phyloP scores from a whole-genome alignment of 53 echinoderm and acorn worm species.

The Henricia sp. region DNA sequence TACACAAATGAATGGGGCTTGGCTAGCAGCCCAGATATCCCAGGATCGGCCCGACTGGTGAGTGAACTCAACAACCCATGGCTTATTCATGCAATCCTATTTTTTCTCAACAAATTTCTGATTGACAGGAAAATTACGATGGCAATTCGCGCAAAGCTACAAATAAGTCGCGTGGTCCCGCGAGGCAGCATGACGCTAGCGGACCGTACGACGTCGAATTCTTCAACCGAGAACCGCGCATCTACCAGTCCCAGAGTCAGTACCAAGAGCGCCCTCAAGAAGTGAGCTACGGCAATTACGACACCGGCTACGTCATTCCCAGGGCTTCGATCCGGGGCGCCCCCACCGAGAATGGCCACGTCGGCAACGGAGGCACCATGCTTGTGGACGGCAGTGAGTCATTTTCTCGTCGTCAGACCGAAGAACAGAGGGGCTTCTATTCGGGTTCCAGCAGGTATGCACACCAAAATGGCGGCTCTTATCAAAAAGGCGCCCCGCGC shows the following conservation, averaged over 20 bases:
- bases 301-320: constrained; percentile 40
- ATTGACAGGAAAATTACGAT: neutral
- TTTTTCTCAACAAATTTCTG: no score
- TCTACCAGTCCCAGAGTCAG: constrained; percentile 19
- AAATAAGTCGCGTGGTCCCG: neutral
- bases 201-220: constrained; percentile 17
- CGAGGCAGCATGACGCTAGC: neutral
- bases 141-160: neutral
- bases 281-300: constrained; percentile 36
- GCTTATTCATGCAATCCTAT: no score
- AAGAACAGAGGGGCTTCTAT: constrained; percentile 19
- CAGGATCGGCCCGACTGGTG: no score
- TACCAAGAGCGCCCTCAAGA: constrained; percentile 51
- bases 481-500: neutral
- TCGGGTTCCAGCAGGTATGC: constrained; percentile 6
- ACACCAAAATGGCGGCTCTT: neutral
- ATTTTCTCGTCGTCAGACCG: neutral
- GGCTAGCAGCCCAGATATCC: no score
- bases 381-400: constrained; percentile 15
- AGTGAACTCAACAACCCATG: no score
- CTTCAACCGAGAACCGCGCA: constrained; percentile 43
- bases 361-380: constrained; percentile 24
- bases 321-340: constrained; percentile 19
- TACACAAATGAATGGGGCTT: no score
- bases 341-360: neutral